Percentiles rank a stretch among this genome's conserved stretches.
Conservation (phyloP, 2,888 invertebrate species). For the Ligdia adustata region DNA sequence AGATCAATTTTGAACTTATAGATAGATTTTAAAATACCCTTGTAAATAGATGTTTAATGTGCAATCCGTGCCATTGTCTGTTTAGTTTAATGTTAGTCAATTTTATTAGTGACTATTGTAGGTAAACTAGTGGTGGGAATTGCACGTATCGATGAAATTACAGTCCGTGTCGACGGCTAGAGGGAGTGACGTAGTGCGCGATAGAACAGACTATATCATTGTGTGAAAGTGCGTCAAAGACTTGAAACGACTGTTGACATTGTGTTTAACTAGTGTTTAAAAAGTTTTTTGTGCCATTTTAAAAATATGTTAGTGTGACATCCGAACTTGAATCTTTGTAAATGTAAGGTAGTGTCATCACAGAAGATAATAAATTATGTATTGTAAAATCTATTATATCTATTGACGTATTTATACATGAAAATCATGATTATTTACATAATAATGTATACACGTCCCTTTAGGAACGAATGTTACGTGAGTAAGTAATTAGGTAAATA, state of each 20-base stretch:
- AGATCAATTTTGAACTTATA: constrained; percentile 68
- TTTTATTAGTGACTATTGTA: constrained; percentile 61
- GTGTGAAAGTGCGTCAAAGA: constrained; percentile 66
- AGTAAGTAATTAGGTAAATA: constrained; percentile 79
- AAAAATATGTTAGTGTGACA: constrained; percentile 81
- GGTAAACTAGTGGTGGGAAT: constrained; percentile 31
- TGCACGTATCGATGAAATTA: constrained; percentile 42
- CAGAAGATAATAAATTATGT: constrained; percentile 79
- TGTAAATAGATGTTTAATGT: constrained; percentile 79
- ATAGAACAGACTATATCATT: constrained; percentile 45
- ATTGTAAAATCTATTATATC: constrained; percentile 76
- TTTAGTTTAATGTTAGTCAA: constrained; percentile 80
- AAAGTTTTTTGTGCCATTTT: constrained; percentile 83
- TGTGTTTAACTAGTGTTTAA: constrained; percentile 79
- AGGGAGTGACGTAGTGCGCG: constrained; percentile 46
- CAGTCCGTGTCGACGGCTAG: constrained; percentile 38
- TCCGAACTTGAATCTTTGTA: constrained; percentile 83
- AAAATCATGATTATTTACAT: constrained; percentile 81
- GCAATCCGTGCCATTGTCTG: constrained; percentile 84
- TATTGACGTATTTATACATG: constrained; percentile 83
- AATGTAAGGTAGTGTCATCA: constrained; percentile 78
- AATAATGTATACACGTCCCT: constrained; percentile 82
- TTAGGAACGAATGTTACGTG: constrained; percentile 83
- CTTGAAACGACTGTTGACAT: constrained; percentile 75
- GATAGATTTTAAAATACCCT: constrained; percentile 66